Conservation (phyloP, 1,140 invertebrate genomes). For the Drosophila tropicalis region DNA sequence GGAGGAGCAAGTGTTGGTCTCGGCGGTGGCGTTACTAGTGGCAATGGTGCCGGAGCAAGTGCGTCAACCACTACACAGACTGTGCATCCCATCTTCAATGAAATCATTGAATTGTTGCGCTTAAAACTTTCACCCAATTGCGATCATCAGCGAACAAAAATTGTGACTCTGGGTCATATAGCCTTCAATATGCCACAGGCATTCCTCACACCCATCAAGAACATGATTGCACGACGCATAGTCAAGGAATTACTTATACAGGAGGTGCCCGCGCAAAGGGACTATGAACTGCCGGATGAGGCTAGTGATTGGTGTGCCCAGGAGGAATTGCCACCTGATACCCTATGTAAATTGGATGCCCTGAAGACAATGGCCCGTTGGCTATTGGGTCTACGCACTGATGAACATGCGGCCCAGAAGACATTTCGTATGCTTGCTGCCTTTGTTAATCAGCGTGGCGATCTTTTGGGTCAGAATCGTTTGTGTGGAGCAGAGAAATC, state of each 20-base stretch:
- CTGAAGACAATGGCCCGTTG: slow-evolving; percentile 98
- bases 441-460: slow-evolving; percentile 94
- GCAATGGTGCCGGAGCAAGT: slow-evolving; percentile 27
- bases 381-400: slow-evolving; percentile 95
- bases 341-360: slow-evolving; percentile 96
- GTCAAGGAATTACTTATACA: slow-evolving; percentile 97
- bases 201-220: slow-evolving; percentile 95
- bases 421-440: slow-evolving; percentile 96
- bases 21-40: background rate
- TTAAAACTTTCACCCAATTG: slow-evolving; percentile 90
- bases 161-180: slow-evolving; percentile 97
- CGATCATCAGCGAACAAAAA: slow-evolving; percentile 94
- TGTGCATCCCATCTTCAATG: slow-evolving; percentile 92
- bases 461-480: slow-evolving; percentile 89
- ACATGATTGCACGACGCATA: slow-evolving; percentile 96
- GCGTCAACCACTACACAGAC: slow-evolving; percentile 80
- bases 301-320: slow-evolving; percentile 92
- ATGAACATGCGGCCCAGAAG: slow-evolving; percentile 95
- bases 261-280: slow-evolving; percentile 86
- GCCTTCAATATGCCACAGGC: slow-evolving; percentile 95
- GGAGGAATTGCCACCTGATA: slow-evolving; percentile 94
- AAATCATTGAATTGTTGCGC: slow-evolving; percentile 93
- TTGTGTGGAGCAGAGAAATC: slow-evolving; percentile 94
- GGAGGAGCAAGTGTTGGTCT: slow-evolving; percentile 25
- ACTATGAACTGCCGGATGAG: slow-evolving; percentile 82